Percentiles rank a stretch among this genome's conserved stretches.
Conservation (phyloP, 2,113 vertebrate species). For the Bubo blakistoni region DNA sequence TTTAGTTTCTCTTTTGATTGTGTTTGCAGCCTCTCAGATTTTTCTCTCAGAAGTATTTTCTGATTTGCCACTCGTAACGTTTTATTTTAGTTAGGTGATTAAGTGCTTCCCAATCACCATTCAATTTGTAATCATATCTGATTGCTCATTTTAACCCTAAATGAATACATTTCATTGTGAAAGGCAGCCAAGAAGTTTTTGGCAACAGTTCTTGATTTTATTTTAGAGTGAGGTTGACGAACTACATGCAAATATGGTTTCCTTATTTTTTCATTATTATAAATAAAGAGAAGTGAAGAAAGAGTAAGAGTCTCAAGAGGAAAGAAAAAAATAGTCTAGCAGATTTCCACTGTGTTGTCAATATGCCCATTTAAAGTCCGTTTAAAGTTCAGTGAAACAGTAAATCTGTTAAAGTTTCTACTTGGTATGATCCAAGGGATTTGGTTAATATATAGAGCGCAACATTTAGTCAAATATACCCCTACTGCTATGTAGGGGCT, state of each 20-base stretch:
- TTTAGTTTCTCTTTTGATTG: background rate
- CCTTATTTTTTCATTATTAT: background rate
- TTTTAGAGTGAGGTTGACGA: background rate
- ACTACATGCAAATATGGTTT: background rate
- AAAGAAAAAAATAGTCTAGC: background rate
- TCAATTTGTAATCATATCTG: background rate
- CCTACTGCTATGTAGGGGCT: background rate
- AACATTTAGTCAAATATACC: background rate
- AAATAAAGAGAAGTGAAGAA: background rate
- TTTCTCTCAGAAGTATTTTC: constrained; percentile 17
- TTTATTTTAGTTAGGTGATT: background rate
- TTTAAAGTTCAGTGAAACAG: background rate
- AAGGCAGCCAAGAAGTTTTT: background rate
- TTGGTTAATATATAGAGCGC: background rate
- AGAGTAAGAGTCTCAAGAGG: background rate
- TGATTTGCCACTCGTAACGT: background rate
- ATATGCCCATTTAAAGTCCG: background rate
- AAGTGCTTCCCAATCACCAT: constrained; percentile 12
- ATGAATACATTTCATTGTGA: background rate
- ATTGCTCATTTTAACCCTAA: constrained; percentile 17
- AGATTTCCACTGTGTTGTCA: background rate
- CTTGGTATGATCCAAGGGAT: background rate
- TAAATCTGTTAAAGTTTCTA: background rate
- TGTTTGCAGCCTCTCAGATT: background rate
- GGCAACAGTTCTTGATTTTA: background rate